These are phyloP conservation scores for Dryoscopus gambensis DNA, from an alignment of 2,113 vertebrate species.

Conservation along the genomic window DNA sequence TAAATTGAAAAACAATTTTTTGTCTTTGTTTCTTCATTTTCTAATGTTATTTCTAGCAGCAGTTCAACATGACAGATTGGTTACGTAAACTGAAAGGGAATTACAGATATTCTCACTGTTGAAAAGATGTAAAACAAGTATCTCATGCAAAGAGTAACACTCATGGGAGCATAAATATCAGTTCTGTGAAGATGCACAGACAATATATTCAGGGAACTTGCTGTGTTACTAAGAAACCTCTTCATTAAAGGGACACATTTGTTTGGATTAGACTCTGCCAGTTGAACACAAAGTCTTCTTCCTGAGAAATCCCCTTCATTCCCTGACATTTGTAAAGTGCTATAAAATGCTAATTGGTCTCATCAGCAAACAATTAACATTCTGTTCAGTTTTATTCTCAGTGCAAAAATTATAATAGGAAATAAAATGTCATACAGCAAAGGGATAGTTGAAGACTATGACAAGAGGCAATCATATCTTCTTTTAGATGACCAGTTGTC, in stretches of 20 bases:
- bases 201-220: background rate
- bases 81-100: background rate
- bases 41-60: background rate
- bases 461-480: background rate
- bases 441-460: background rate
- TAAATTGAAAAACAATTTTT: background rate
- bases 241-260: constrained; percentile 25
- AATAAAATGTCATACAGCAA: background rate
- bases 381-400: constrained; percentile 6
- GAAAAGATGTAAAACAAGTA: background rate
- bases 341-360: constrained; percentile 36
- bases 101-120: background rate
- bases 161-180: background rate
- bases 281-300: background rate
- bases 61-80: background rate
- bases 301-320: constrained; percentile 1
- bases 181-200: background rate
- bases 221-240: background rate
- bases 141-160: background rate
- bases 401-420: background rate
- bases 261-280: constrained; percentile 14
- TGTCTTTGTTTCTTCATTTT: background rate
- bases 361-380: constrained; percentile 10
- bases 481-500: background rate
- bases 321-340: constrained; percentile 47